phyloP scores from a whole-genome alignment of 2,113 vertebrate genomes.

The Delphinus delphis region DNA sequence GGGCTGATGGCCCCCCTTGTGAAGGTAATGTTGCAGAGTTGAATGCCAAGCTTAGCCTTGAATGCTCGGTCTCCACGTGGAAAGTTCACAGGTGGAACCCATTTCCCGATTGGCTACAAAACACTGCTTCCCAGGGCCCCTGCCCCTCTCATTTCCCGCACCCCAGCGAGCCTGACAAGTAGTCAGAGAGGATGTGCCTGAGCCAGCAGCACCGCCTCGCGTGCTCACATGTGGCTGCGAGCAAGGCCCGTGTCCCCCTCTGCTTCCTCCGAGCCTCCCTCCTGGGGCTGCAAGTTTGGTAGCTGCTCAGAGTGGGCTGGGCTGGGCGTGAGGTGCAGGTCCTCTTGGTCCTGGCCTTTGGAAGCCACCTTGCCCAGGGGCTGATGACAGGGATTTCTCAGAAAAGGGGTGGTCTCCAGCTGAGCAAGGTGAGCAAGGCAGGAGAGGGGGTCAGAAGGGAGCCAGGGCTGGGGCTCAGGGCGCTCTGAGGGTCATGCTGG shows the following conservation, averaged over 20 bases:
- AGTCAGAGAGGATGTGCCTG: background rate
- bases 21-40: conserved; percentile 84
- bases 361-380: background rate
- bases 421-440: background rate
- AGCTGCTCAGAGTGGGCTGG: background rate
- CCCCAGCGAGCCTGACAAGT: background rate
- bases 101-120: background rate
- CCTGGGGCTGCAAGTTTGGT: background rate
- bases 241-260: background rate
- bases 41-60: background rate
- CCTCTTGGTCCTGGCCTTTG: background rate
- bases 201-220: accelerated
- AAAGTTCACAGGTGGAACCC: too few relatives aligned
- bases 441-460: background rate
- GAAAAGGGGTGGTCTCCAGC: background rate
- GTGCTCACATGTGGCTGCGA: too few relatives aligned
- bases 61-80: background rate
- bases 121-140: background rate
- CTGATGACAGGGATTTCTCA: background rate
- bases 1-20: conserved; percentile 98
- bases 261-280: background rate
- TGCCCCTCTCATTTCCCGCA: background rate
- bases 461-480: background rate
- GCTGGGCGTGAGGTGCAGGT: accelerated
- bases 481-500: too few relatives aligned